Base-by-base conservation (phyloP, 1,140 invertebrate genomes). In the Papilio polyxenes region DNA sequence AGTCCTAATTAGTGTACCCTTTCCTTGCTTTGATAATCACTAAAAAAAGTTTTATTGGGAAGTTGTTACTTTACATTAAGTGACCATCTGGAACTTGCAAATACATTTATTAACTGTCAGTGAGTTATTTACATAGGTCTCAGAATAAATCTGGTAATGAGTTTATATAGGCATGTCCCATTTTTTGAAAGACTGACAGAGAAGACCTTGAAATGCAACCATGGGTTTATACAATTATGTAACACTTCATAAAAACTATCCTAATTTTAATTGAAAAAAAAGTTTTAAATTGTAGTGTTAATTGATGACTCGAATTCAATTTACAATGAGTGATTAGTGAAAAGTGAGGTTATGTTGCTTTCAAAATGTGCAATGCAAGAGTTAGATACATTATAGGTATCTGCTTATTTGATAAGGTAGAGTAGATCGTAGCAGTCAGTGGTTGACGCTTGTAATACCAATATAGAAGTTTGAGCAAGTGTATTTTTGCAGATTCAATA, bases 281-380 rank as follows among this genome's bases (percentile, higher is more conserved):
- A 31, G 23, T 31, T 31, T 31, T 31, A 31, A 31, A 31, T 40
- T 72, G 31, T 72, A 37, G 13, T 3, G 4, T 72, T 31, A 72
- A 40, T 40, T 11, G 11, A 72, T 37, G 65, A 72, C 13, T 72
- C 11, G 0, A 72, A 72, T 37, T 72, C 31, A 72, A 72, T 72
- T 37, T 37, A 72, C 65, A 72, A 72, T 72, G 20, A 31, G 62
- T 65, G 62, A 65, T 65, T 31, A 72, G 13, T n/a, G 65, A 37
- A 37, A 65, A 72, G 23, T 72, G 65, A 72, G 65, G 65, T 72
- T 72, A 72, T 72, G 31, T 69, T 69, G 37, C 23, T 31, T 11
- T 69, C 62, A 31, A 69, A 37, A 69, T 23, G 23, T 37, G 13
- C 15, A 59, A 31, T 31, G 23, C 23, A 69, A 31, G n/a, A 65